These are phyloP conservation scores for Chrysolina oricalcia DNA, from an alignment of 2,888 invertebrate species.

Conservation along the genomic window DNA sequence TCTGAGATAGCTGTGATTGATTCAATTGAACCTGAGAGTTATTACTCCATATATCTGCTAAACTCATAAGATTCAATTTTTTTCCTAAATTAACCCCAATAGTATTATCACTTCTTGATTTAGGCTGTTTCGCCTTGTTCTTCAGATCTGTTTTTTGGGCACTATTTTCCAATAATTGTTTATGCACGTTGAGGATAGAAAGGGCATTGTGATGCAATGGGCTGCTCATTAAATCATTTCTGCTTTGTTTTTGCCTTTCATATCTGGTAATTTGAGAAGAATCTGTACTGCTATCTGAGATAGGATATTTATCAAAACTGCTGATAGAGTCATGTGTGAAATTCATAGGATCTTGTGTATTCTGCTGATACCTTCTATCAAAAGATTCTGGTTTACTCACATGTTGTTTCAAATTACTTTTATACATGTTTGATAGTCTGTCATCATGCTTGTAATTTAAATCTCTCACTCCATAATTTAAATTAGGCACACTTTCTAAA, in stretches of 20 bases:
- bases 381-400: background rate
- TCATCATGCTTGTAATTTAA: slow-evolving; percentile 52
- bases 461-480: slow-evolving; percentile 65
- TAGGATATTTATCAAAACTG: slow-evolving; percentile 42
- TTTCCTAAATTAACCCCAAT: slow-evolving; percentile 42
- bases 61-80: slow-evolving; percentile 67
- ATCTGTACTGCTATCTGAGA: slow-evolving; percentile 60
- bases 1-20: slow-evolving; percentile 64
- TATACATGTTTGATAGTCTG: background rate
- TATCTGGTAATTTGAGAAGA: slow-evolving; percentile 62
- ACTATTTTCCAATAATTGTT: slow-evolving; percentile 54
- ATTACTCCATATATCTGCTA: slow-evolving; percentile 79
- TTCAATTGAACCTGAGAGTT: slow-evolving; percentile 55
- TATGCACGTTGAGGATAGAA: slow-evolving; percentile 60
- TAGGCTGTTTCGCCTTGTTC: slow-evolving; percentile 37
- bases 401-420: background rate
- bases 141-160: slow-evolving; percentile 42
- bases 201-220: slow-evolving; percentile 61
- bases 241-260: slow-evolving; percentile 45
- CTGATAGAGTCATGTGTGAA: slow-evolving; percentile 17
- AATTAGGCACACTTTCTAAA: slow-evolving; percentile 68
- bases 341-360: background rate
- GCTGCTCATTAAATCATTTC: slow-evolving; percentile 46
- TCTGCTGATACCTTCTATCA: background rate
- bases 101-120: slow-evolving; percentile 49